phyloP scores from a whole-genome alignment of 2,888 invertebrate genomes.

The Dasypogon diadema region DNA sequence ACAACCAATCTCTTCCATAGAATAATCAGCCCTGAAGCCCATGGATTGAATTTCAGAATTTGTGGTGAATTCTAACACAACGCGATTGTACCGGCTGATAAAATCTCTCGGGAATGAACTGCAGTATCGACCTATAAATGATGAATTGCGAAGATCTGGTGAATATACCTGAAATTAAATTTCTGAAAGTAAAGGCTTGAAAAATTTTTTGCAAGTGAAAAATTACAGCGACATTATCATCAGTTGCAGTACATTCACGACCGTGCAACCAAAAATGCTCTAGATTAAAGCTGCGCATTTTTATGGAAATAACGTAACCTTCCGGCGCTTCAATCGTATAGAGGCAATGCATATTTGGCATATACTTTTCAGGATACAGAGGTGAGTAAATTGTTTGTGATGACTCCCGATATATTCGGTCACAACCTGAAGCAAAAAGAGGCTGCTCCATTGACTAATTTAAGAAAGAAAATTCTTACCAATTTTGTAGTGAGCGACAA shows the following conservation, averaged over 20 bases:
- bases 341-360: constrained; percentile 74
- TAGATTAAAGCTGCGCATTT: constrained; percentile 75
- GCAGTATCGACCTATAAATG: neutral
- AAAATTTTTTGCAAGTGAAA: too few species aligned
- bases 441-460: too few species aligned
- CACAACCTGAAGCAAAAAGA: constrained; percentile 71
- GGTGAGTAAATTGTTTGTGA: constrained; percentile 79
- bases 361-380: constrained; percentile 80
- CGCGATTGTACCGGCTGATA: constrained; percentile 4
- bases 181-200: too few species aligned
- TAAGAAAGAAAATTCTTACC: constrained; percentile 61
- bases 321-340: constrained; percentile 76
- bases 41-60: neutral
- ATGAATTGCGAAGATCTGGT: neutral
- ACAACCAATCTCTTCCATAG: constrained; percentile 74
- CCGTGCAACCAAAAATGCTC: constrained; percentile 55
- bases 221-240: neutral
- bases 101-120: neutral
- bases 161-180: constrained; percentile 59
- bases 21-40: constrained; percentile 77
- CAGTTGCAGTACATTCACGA: neutral
- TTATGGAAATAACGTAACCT: constrained; percentile 75
- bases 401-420: constrained; percentile 72
- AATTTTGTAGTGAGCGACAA: constrained; percentile 72
- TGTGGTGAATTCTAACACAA: neutral